Evolutionary conservation across 1,140 invertebrate genomes (phyloP), one percentile per base, ranked within the genome.

Genomic region (Brachionus koreanus): DNA sequence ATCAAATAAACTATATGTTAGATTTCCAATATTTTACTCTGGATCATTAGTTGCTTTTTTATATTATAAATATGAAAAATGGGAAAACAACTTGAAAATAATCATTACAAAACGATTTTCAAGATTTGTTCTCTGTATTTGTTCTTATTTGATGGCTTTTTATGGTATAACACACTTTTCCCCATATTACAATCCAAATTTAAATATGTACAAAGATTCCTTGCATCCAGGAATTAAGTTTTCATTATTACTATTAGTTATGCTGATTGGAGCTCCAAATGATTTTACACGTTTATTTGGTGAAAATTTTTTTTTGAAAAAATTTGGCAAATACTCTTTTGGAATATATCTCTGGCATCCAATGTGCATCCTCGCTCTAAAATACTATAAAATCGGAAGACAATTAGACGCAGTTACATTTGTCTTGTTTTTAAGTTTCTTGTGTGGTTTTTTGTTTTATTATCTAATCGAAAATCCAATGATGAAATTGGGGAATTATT

Each of bases 401-500:
- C 29, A 37, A 37, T 37, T 69, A 19, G 65, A 39, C 1, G 16
- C 35, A 13, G 7, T 69, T 37, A 13, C 13, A 1, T 0, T 35
- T 1, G 29, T 37, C n/a, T 16, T 69, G 9, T 7, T 29, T 39
- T 69, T 35, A 19, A 16, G 33, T 16, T n/a, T 5, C 5, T 69
- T 69, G 6, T 37, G 35, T 39, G 65, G 29, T 37, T 0, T 69
- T 69, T 3, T 35, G n/a, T n/a, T n/a, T n/a, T n/a, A n/a, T n/a
- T n/a, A n/a, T n/a, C n/a, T n/a, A n/a, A n/a, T n/a, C n/a, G n/a
- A n/a, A n/a, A n/a, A n/a, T n/a, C n/a, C n/a, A n/a, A n/a, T n/a
- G n/a, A n/a, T n/a, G n/a, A n/a, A 69, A n/a, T 39, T 69, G 65
- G 65, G 65, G 16, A 69, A 69, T 39, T 69, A 37, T 69, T 37